Evolutionary conservation across 1,140 invertebrate species (phyloP).

Genomic region (Trachymyrmex septentrionalis): DNA sequence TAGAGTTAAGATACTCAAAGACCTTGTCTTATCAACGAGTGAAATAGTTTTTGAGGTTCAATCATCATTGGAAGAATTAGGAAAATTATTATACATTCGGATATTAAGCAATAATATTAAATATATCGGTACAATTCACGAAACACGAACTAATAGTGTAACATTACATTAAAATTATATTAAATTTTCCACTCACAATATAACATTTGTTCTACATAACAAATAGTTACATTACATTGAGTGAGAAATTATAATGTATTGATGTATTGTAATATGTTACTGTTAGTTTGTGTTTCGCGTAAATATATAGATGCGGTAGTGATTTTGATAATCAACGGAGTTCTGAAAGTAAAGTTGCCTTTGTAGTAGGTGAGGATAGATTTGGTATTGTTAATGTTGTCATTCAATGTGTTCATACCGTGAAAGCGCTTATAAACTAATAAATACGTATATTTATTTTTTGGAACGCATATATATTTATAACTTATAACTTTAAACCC

Average conservation of each 20-base stretch:
- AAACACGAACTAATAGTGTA: too few species aligned
- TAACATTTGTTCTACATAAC: too few species aligned
- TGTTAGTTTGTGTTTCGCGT: too few species aligned
- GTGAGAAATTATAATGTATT: too few species aligned
- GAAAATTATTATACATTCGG: not conserved
- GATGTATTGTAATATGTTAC: too few species aligned
- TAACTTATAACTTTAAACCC: conserved; percentile 5
- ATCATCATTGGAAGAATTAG: not conserved
- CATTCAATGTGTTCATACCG: conserved; percentile 54
- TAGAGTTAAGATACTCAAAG: not conserved
- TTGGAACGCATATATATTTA: conserved; percentile 26
- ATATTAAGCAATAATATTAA: not conserved
- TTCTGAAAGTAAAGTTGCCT: not conserved
- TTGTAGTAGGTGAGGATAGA: not conserved
- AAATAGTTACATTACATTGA: too few species aligned
- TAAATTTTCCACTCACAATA: too few species aligned
- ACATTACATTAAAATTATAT: too few species aligned
- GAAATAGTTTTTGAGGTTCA: not conserved
- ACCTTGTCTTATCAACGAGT: not conserved
- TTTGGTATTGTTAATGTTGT: conserved; percentile 47
- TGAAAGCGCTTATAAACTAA: conserved; percentile 57
- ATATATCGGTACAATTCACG: too few species aligned
- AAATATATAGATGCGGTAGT: not conserved
- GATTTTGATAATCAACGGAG: not conserved
- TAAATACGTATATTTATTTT: conserved; percentile 48